A percentile compares a stretch with the other conserved stretches of the same genome.
Evolutionary conservation across 1,140 invertebrate genomes (phyloP).

Genomic region (Wasmannia auropunctata): DNA sequence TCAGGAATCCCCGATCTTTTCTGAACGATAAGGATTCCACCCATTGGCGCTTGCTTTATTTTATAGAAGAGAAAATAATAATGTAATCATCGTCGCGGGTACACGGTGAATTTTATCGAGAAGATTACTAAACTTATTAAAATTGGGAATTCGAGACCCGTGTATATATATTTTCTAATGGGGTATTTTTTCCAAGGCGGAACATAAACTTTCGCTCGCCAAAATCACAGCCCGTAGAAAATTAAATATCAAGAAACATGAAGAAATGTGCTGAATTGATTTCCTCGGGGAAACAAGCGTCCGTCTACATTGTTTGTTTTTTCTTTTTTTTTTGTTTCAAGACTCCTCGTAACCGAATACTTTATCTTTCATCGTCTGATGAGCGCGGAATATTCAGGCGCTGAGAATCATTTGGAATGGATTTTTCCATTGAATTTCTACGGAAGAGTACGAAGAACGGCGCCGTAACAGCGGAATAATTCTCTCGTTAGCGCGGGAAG

Average conservation of each 20-base stretch:
- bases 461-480: conserved; percentile 50
- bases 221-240: conserved; percentile 1
- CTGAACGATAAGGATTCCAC: background rate
- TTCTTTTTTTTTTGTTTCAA: conserved; percentile 13
- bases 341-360: conserved; percentile 54
- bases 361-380: conserved; percentile 52
- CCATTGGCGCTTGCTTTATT: background rate
- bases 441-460: conserved; percentile 44
- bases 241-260: conserved; percentile 22
- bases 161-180: background rate
- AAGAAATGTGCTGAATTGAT: conserved; percentile 27
- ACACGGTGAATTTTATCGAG: background rate
- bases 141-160: background rate
- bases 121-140: background rate
- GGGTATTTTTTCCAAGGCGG: background rate
- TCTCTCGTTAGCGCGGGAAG: conserved; percentile 50
- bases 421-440: conserved; percentile 60
- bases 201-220: background rate
- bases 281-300: conserved; percentile 20
- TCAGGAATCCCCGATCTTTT: conserved; percentile 19
- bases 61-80: background rate
- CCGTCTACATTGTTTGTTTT: conserved; percentile 12
- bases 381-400: conserved; percentile 50
- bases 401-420: conserved; percentile 44
- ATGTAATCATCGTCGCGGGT: background rate